Evolutionary conservation across 2,888 invertebrate species (phyloP).

Genomic region (Odontomyia ornata): DNA sequence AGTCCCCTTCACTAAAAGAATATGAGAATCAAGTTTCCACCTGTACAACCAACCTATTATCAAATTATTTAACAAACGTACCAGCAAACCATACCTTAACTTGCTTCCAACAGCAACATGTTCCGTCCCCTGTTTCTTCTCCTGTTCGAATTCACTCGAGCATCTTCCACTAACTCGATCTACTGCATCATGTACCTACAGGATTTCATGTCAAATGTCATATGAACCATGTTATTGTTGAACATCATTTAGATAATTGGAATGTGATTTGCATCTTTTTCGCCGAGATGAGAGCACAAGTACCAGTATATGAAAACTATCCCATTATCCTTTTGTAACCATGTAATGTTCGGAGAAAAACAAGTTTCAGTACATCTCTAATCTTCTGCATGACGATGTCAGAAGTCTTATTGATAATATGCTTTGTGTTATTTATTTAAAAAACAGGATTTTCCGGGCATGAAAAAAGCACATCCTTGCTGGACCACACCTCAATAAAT

Average conservation of each 20-base stretch:
- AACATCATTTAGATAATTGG: conserved; percentile 49
- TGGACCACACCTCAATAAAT: conserved; percentile 20
- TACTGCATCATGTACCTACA: background rate
- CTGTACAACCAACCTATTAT: background rate
- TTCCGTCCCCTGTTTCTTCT: background rate
- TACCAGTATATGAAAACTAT: background rate
- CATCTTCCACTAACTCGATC: background rate
- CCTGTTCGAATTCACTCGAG: background rate
- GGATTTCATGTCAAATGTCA: conserved; percentile 48
- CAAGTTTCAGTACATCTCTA: background rate
- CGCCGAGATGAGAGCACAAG: conserved; percentile 6
- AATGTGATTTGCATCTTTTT: conserved; percentile 46
- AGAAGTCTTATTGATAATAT: background rate
- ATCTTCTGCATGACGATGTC: background rate
- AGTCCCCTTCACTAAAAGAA: background rate
- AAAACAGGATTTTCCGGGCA: conserved; percentile 25
- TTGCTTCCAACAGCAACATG: no score
- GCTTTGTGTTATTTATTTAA: background rate
- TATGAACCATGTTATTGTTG: conserved; percentile 39
- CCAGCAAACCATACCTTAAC: background rate
- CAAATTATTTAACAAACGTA: background rate
- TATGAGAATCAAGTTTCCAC: background rate
- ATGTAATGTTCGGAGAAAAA: background rate
- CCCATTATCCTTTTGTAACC: conserved; percentile 2
- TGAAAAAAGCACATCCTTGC: background rate